Evolutionary conservation across 2,888 invertebrate genomes (phyloP).

Genomic region (Myopa testacea): DNA sequence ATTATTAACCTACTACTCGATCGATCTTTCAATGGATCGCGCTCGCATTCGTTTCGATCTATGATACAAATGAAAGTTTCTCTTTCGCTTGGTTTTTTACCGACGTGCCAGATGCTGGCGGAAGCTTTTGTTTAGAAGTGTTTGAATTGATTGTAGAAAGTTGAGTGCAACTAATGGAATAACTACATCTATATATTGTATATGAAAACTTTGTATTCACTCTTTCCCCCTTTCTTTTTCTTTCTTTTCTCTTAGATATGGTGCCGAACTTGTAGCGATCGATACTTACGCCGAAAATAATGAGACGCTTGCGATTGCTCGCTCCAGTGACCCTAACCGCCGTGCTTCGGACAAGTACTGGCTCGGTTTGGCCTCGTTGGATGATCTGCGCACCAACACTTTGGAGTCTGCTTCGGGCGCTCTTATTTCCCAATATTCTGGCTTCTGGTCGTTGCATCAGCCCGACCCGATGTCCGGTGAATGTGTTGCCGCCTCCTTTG

Average conservation of each 20-base stretch:
- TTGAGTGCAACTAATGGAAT: no score
- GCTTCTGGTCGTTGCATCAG: constrained; percentile 92
- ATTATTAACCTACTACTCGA: no score
- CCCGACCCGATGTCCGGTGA: constrained; percentile 89
- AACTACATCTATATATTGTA: no score
- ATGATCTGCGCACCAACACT: constrained; percentile 93
- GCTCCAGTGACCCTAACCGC: constrained; percentile 73
- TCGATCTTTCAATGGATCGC: neutral
- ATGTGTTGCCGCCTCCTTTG: constrained; percentile 84
- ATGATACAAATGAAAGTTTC: constrained; percentile 26
- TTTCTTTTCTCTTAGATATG: constrained; percentile 76
- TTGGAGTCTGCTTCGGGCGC: constrained; percentile 92
- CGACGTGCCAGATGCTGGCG: neutral
- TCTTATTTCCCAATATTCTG: constrained; percentile 91
- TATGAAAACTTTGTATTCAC: neutral
- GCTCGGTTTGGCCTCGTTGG: constrained; percentile 90
- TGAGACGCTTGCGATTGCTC: constrained; percentile 84
- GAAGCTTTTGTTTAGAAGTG: neutral
- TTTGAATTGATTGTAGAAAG: no score
- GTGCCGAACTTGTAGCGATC: constrained; percentile 92
- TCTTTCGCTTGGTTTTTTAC: neutral
- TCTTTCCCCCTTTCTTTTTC: neutral
- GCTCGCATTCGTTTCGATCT: constrained; percentile 1
- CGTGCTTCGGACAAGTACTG: constrained; percentile 83
- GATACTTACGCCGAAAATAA: constrained; percentile 93